Base-by-base conservation (phyloP, 2,113 vertebrate genomes). In the Pogona vitticeps region DNA sequence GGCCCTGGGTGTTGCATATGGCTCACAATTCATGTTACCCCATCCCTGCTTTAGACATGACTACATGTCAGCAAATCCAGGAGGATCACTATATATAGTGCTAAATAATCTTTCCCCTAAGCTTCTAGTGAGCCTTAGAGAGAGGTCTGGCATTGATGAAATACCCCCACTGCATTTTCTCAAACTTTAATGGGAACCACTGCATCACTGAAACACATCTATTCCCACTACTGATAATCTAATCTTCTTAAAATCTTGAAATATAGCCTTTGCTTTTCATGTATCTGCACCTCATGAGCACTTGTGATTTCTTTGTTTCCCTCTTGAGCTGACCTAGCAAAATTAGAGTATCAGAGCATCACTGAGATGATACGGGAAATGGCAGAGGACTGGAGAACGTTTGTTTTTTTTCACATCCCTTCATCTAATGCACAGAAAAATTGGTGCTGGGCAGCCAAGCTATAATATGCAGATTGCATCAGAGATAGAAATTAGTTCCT, bases 331-430 rank as follows among this genome's bases (percentile, higher is more conserved):
- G 56, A 72, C 28, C 56, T 28, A 72, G 52, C 52, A 79, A 86
- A 80, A 72, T 83, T 80, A 72, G 31, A 56, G 36, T 46, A 72
- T 83, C 80, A 72, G 31, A 56, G 36, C 46, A 80, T 31, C 72
- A 76, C 26, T 77, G 52, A 56, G 6, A 18, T 1, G 40, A 52
- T 46, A n/a, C 13, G 63, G 80, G 46, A 84, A 33, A 23, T 26
- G 36, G 38, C 61, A n/a, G 38, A 68, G 72, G 21, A 52, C 0
- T n/a, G 36, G 13, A 82, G 14, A 82, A 80, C 52, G 67, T 0
- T 82, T 38, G 67, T 0, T 82, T 38, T 38, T 56, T 81, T 2
- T 12, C n/a, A 18, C 42, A n/a, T 21, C 31, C 17, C 63, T 70
- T n/a, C 1, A 1, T 73, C 31, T 1, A 7, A 72, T 31, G 77